Base-by-base conservation (phyloP, 2,113 vertebrate genomes). In the Clarias gariepinus region DNA sequence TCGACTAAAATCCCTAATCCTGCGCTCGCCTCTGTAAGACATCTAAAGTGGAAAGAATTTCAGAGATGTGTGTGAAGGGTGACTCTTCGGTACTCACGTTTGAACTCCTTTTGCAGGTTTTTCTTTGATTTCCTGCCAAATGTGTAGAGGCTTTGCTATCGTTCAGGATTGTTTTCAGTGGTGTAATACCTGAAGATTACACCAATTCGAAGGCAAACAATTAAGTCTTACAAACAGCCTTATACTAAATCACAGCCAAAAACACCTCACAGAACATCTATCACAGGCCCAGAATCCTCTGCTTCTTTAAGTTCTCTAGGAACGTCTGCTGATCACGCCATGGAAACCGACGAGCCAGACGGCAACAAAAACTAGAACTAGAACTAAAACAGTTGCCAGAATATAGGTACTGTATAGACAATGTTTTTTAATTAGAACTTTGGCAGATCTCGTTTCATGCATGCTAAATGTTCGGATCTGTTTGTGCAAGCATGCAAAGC, bases 41-140 rank as follows among this genome's bases (percentile, higher is more conserved):
- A 1, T 53, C 36, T 57, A 25, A 68, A 79, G 41, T 53, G 60
- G 41, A 85, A 85, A 64, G 84, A 53, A 85, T 79, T 53, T 78
- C n/a, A 80, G 73, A 47, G 47, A 68, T 87, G 36, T 21, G 55
- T 47, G 63, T 57, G 33, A 33, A 25, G 28, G 19, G 68, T 57
- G 41, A 64, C 63, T 79, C 28, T 28, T 77, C 2, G 2, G 15
- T 28, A 23, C 33, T 55, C 69, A 89, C 91, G 89, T 89, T 18
- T 71, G 28, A 68, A 68, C 88, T 88, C 90, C 41, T 88, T 69
- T 83, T 84, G 9, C 0, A 63, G 87, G 82, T 89, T 21, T 81
- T 85, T 66, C 19, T 19, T 83, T 93, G 93, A 93, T 91, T 91
- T 80, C 9, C 28, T 61, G 90, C 91, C 93, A 94, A 89, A 87